Base-by-base conservation (phyloP, 2,888 invertebrate genomes). In the Dusona sp. region DNA sequence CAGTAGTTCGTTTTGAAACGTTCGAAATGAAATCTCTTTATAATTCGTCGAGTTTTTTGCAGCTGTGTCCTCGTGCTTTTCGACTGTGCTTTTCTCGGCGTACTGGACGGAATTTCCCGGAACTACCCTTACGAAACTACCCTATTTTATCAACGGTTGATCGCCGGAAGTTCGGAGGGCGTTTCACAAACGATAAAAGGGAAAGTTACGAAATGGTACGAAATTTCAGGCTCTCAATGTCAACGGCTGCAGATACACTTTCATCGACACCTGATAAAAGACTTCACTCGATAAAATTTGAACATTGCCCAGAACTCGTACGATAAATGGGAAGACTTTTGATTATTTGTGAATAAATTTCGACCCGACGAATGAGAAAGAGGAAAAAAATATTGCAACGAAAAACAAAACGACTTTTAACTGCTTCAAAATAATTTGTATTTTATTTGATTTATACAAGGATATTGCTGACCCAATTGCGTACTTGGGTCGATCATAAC, bases 371-470 rank as follows among this genome's bases (percentile, higher is more conserved):
- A 57, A 57, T 61, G 7, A 0, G 7, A 0, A 4, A 22, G 19
- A 33, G 8, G 36, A 29, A 33, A 54, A 73, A 36, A 33, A 19
- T 19, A 16, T 29, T 36, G 25, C n/a, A 51, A 22, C 36, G 33
- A 77, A 77, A n/a, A 11, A 25, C 61, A 16, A n/a, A n/a, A 75
- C 29, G 29, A 8, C 4, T 8, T 25, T 61, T 42, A 3, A 45
- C 33, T 73, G 73, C 73, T 80, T 48, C 48, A 51, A 80, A 73
- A 80, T 79, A 79, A 72, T 79, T 79, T 64, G n/a, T 85, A 87
- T 89, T 89, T 89, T 87, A 87, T 88, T 87, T 85, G 74, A 87
- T 87, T 89, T 88, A 78, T 86, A 88, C 78, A 89, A 87, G 80
- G 84, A 64, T n/a, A 83, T 83, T 80, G 61, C 45, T 83, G 51